Conservation (phyloP, 2,797 vertebrate species). For the Phataginus tricuspis region DNA sequence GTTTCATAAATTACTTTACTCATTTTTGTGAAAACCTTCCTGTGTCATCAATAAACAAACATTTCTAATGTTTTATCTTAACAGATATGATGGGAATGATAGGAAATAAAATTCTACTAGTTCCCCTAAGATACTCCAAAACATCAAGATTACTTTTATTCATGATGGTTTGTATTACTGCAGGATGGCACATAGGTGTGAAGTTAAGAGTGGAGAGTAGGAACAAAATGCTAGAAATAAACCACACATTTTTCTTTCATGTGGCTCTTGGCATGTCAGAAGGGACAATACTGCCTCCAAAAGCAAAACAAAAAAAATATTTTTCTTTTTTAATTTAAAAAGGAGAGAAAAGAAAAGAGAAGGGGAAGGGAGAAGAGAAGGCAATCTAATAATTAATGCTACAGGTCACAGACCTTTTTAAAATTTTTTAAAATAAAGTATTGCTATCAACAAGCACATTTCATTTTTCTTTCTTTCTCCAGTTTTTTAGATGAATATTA, state of each 20-base stretch:
- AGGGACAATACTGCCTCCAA: not conserved
- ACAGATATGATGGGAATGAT: constrained; percentile 34
- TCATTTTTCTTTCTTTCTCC: constrained; percentile 58
- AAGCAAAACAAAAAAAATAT: not conserved
- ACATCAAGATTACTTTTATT: constrained; percentile 42
- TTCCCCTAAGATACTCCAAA: constrained; percentile 22
- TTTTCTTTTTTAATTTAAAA: not conserved
- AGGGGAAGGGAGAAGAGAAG: not conserved
- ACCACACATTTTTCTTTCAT: not conserved
- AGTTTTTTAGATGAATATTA: constrained; percentile 63
- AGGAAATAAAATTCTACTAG: constrained; percentile 23
- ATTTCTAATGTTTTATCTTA: constrained; percentile 10
- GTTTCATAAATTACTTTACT: constrained; percentile 56
- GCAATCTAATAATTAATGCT: constrained; percentile 61
- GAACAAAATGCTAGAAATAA: constrained; percentile 24
- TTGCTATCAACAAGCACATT: constrained; percentile 65
- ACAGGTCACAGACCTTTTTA: constrained; percentile 74
- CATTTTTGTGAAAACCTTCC: constrained; percentile 55
- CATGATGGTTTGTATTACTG: constrained; percentile 29
- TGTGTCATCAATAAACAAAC: constrained; percentile 21
- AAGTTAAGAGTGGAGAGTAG: not conserved
- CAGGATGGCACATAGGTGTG: not conserved
- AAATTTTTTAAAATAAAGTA: constrained; percentile 70
- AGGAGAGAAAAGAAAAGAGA: not conserved
- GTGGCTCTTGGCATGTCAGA: not conserved